These are phyloP conservation scores for Melinopterus prodromus DNA, from an alignment of 2,888 invertebrate species.

Conservation along the genomic window DNA sequence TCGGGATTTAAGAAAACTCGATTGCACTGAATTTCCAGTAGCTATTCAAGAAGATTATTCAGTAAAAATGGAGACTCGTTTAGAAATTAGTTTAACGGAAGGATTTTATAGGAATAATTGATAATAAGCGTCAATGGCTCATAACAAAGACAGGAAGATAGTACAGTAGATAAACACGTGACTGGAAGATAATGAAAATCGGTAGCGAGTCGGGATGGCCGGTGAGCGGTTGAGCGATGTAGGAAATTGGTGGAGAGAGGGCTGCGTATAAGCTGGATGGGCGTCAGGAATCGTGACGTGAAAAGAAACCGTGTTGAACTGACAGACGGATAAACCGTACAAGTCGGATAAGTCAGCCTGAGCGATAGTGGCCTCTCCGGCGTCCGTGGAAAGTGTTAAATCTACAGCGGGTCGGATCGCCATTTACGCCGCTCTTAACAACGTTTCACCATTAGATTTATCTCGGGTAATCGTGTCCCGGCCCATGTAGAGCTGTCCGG, in stretches of 20 bases:
- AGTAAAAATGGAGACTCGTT: too few relatives aligned
- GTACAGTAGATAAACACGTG: too few relatives aligned
- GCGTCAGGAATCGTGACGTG: neutral
- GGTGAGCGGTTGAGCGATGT: too few relatives aligned
- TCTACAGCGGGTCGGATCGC: conserved; percentile 53
- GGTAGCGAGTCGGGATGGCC: too few relatives aligned
- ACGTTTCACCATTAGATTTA: conserved; percentile 62
- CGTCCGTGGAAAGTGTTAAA: conserved; percentile 47
- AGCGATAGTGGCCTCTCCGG: neutral
- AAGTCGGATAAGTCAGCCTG: neutral
- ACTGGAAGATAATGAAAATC: too few relatives aligned
- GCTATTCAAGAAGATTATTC: too few relatives aligned
- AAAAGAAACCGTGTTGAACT: neutral
- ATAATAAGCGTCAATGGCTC: too few relatives aligned
- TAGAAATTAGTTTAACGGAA: too few relatives aligned
- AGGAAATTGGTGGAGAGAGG: neutral
- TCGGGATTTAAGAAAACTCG: too few relatives aligned
- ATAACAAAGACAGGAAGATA: too few relatives aligned
- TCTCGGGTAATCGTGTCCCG: conserved; percentile 60
- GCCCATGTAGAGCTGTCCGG: conserved; percentile 58
- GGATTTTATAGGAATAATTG: too few relatives aligned
- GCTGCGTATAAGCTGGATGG: neutral
- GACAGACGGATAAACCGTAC: conserved; percentile 4
- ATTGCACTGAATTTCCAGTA: too few relatives aligned
- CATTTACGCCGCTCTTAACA: conserved; percentile 59